Percentiles rank a stretch among this genome's conserved stretches.
phyloP scores from a whole-genome alignment of 2,113 vertebrate genomes.

The Herpailurus yagouaroundi region DNA sequence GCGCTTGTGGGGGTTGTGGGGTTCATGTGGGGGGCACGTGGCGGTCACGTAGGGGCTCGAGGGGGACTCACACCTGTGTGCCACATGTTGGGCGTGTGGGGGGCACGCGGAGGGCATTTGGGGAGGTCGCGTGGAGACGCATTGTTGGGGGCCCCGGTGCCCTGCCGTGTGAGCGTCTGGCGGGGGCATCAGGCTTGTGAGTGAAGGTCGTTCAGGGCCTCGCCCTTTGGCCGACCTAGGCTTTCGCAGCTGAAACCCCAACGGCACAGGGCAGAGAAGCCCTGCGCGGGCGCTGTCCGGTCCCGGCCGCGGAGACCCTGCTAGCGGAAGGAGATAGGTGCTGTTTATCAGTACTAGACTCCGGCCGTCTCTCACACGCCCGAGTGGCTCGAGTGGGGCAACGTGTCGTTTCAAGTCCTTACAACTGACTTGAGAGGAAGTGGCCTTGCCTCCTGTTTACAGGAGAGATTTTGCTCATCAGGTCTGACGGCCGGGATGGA shows the following conservation, averaged over 20 bases:
- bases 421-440: not conserved
- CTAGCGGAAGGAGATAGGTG: fast-evolving
- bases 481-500: not conserved
- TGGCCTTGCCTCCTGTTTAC: not conserved
- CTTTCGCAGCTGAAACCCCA: not conserved
- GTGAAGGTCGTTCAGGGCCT: no score
- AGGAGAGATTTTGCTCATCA: not conserved
- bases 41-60: not conserved
- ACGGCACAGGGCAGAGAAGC: not conserved
- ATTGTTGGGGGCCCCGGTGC: not conserved
- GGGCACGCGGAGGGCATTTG: fast-evolving
- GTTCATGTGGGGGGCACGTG: not conserved
- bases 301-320: fast-evolving
- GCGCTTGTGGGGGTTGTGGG: no score
- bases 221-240: not conserved
- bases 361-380: not conserved
- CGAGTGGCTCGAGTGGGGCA: fast-evolving
- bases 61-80: no score
- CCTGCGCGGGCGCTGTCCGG: not conserved
- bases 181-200: not conserved
- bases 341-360: fast-evolving
- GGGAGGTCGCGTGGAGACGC: no score
- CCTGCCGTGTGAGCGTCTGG: not conserved
- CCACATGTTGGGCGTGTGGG: not conserved
- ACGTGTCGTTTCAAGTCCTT: not conserved